These are phyloP conservation scores for Phoebastria nigripes DNA, from an alignment of 2,797 vertebrate species.

Conservation along the genomic window DNA sequence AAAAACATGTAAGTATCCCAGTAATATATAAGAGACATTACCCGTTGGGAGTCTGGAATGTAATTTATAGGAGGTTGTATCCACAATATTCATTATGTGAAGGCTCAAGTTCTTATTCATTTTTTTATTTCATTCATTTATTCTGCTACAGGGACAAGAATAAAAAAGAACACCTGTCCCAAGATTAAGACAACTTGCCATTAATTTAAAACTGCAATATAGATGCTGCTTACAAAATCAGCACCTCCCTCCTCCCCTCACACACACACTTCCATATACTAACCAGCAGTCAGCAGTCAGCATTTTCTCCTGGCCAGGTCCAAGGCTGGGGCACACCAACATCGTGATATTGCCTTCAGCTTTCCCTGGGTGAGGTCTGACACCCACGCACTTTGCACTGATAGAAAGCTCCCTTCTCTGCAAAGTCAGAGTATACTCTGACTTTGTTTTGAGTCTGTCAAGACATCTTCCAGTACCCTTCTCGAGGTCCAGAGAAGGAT, in stretches of 20 bases:
- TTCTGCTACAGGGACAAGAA: neutral
- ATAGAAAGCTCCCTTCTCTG: neutral
- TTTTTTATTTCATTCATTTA: slow-evolving; percentile 49
- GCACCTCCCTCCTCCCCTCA: neutral
- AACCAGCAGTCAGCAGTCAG: neutral
- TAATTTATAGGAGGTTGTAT: slow-evolving; percentile 26
- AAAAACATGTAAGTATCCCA: neutral
- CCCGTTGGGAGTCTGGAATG: neutral
- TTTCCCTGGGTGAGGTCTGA: neutral
- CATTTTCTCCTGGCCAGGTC: neutral
- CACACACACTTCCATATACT: neutral
- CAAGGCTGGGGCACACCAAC: neutral
- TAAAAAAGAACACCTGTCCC: slow-evolving; percentile 1
- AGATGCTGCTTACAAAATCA: neutral
- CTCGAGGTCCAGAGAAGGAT: neutral
- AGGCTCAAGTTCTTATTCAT: neutral
- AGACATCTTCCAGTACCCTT: neutral
- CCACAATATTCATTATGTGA: neutral
- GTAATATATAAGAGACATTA: slow-evolving; percentile 12
- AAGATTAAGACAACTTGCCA: neutral
- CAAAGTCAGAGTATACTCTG: neutral
- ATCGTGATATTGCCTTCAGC: neutral
- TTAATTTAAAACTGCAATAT: slow-evolving; percentile 5
- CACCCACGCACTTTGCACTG: fast-evolving
- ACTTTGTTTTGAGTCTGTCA: neutral